Conservation (phyloP, 2,888 invertebrate genomes). For the Girardia tigrina region DNA sequence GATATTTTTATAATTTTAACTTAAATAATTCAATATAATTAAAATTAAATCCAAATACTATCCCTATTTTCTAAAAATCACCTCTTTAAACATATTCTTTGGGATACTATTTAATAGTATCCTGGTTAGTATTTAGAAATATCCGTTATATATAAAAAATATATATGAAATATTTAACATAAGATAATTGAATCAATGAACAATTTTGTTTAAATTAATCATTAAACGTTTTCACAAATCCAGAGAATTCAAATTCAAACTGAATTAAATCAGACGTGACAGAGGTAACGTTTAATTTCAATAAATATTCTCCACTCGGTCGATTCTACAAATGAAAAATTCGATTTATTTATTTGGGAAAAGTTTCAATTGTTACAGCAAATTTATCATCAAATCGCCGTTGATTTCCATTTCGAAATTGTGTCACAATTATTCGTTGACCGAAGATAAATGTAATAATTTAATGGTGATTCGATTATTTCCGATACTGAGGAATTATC, state of each 20-base stretch:
- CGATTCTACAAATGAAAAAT: neutral
- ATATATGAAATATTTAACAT: too few species aligned
- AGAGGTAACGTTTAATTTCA: neutral
- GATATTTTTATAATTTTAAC: too few species aligned
- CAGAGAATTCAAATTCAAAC: neutral
- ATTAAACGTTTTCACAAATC: neutral
- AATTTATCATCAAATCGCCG: neutral
- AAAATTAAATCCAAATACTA: too few species aligned
- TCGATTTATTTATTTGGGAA: neutral
- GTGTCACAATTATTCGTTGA: neutral
- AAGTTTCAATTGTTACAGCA: neutral
- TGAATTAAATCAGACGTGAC: neutral
- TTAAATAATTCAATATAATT: too few species aligned
- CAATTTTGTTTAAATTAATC: neutral
- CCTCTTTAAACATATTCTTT: too few species aligned
- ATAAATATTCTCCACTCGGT: neutral
- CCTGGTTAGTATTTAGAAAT: too few species aligned
- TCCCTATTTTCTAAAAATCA: too few species aligned
- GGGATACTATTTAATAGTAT: too few species aligned
- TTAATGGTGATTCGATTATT: neutral
- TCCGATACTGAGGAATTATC: neutral
- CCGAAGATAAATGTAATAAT: neutral
- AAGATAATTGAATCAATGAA: too few species aligned
- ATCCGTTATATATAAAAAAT: too few species aligned
- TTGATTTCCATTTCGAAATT: neutral